These are phyloP conservation scores for Cottus gobio DNA, from an alignment of 2,113 vertebrate species.

Conservation along the genomic window DNA sequence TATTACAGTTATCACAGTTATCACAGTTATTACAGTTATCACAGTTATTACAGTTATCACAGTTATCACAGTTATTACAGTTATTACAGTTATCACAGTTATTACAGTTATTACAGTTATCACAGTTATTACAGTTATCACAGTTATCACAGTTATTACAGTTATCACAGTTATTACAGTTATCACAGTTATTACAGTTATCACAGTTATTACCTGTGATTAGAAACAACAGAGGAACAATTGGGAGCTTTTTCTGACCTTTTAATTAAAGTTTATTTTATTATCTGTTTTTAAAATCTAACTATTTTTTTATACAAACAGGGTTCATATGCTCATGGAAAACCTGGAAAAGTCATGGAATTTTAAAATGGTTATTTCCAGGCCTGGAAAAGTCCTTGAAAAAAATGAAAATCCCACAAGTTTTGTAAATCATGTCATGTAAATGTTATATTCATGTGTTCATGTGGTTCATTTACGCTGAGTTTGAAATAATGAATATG, in stretches of 20 bases:
- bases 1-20: conserved; percentile 14
- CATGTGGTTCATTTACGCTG: too few relatives aligned
- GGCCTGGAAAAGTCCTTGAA: too few relatives aligned
- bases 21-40: too few relatives aligned
- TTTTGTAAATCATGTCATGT: too few relatives aligned
- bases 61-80: conserved; percentile 3
- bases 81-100: neutral
- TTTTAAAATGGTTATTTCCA: too few relatives aligned
- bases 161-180: neutral
- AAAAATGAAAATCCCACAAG: too few relatives aligned
- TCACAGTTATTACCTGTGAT: conserved; percentile 12
- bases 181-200: neutral
- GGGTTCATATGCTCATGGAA: too few relatives aligned
- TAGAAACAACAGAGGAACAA: conserved; percentile 27
- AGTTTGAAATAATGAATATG: too few relatives aligned
- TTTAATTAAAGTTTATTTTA: conserved; percentile 1
- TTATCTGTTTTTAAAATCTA: neutral
- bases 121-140: conserved; percentile 3
- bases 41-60: conserved; percentile 5
- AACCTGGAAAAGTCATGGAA: too few relatives aligned
- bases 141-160: conserved; percentile 3
- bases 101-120: neutral
- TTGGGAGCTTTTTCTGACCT: neutral
- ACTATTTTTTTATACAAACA: too few relatives aligned
- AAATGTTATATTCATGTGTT: too few relatives aligned